These are phyloP conservation scores for Sternarchorhynchus goeldii DNA, from an alignment of 2,797 vertebrate genomes.

Conservation along the genomic window DNA sequence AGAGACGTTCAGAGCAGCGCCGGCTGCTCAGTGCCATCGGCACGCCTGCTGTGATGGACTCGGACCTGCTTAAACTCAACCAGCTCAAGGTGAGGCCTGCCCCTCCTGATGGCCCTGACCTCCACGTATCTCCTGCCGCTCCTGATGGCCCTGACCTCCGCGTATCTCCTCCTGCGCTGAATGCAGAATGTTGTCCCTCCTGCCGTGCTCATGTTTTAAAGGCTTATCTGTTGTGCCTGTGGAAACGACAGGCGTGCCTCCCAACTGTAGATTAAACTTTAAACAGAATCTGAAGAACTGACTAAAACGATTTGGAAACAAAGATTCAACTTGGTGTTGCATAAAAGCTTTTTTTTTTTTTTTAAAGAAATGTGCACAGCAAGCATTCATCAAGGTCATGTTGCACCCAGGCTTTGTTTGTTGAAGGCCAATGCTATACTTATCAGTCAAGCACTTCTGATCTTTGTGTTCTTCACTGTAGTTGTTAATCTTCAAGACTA, in stretches of 20 bases:
- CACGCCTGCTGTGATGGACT: slow-evolving; percentile 85
- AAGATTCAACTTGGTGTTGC: not conserved
- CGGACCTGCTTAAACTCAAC: slow-evolving; percentile 90
- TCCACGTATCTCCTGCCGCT: not conserved
- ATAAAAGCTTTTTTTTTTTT: not conserved
- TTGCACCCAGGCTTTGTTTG: not conserved
- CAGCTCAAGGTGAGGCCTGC: slow-evolving; percentile 85
- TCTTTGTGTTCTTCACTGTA: no score
- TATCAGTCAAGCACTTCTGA: no score
- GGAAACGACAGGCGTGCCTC: no score
- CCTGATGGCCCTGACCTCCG: slow-evolving; percentile 5
- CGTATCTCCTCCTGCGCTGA: not conserved
- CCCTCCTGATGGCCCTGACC: slow-evolving; percentile 5
- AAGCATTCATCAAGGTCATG: not conserved
- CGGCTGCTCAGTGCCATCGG: slow-evolving; percentile 89
- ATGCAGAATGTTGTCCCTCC: not conserved
- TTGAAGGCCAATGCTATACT: not conserved
- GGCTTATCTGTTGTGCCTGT: not conserved
- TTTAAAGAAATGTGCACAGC: not conserved
- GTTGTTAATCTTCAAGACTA: no score
- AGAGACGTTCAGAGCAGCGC: slow-evolving; percentile 89
- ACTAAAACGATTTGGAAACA: not conserved
- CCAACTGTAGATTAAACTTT: not conserved
- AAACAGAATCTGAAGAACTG: not conserved
- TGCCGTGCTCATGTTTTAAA: not conserved